Percentiles rank a stretch among this genome's conserved stretches.
phyloP scores from a whole-genome alignment of 2,113 vertebrate genomes.

The Corydoras sp. region DNA sequence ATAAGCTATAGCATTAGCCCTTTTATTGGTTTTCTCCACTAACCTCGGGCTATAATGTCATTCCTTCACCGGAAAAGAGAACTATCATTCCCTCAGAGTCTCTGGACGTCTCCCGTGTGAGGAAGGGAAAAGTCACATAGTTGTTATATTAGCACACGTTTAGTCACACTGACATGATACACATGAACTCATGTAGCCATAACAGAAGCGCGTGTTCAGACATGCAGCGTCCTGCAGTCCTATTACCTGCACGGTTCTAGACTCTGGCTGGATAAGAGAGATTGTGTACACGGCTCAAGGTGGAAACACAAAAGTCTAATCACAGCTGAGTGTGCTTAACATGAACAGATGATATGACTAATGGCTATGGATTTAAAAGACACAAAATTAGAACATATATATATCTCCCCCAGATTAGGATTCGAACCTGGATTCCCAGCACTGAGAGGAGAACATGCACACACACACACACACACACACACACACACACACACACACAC shows the following conservation, averaged over 20 bases:
- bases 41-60: neutral
- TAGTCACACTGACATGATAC: constrained; percentile 24
- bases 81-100: neutral
- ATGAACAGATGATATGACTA: neutral
- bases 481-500: too few relatives aligned
- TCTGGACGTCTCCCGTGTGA: neutral
- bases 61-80: neutral
- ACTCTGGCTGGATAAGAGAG: neutral
- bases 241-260: constrained; percentile 6
- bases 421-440: too few relatives aligned
- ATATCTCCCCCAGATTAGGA: too few relatives aligned
- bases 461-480: too few relatives aligned
- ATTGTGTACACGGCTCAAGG: neutral
- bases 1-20: neutral
- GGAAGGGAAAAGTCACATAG: constrained; percentile 17
- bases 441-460: too few relatives aligned
- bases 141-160: constrained; percentile 18
- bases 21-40: neutral
- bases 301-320: constrained; percentile 6
- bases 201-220: constrained; percentile 11
- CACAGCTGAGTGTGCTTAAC: neutral
- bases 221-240: constrained; percentile 1
- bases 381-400: too few relatives aligned
- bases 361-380: too few relatives aligned
- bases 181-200: constrained; percentile 2